phyloP scores from a whole-genome alignment of 1,140 invertebrate species.

The Scaptomyza pallida region DNA sequence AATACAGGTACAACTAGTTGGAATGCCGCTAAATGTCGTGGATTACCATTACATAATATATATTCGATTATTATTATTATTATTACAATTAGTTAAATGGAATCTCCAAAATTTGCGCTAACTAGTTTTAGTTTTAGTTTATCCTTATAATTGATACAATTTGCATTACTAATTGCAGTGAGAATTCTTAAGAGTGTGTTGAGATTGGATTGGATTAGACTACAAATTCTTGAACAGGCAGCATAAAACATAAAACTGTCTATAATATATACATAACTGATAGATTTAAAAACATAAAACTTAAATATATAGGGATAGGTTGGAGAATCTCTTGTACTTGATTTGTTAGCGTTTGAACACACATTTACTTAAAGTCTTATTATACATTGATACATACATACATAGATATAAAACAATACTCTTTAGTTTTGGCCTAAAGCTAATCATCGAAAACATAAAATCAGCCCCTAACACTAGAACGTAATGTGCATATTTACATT shows the following conservation, averaged over 20 bases:
- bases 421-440: conserved; percentile 37
- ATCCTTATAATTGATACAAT: conserved; percentile 71
- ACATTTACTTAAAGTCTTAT: conserved; percentile 44
- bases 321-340: conserved; percentile 37
- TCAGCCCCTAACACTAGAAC: conserved; percentile 59
- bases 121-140: conserved; percentile 50
- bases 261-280: conserved; percentile 9
- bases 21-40: conserved; percentile 25
- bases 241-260: not conserved
- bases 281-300: conserved; percentile 1
- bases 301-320: not conserved
- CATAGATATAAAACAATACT: conserved; percentile 26
- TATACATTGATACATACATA: too few relatives aligned
- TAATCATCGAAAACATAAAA: conserved; percentile 59
- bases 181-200: conserved; percentile 61
- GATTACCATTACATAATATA: conserved; percentile 5
- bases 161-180: conserved; percentile 62
- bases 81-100: conserved; percentile 36
- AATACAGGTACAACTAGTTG: conserved; percentile 62
- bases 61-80: conserved; percentile 25
- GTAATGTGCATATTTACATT: conserved; percentile 70
- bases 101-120: conserved; percentile 63
- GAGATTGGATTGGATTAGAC: conserved; percentile 18
- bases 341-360: conserved; percentile 57
- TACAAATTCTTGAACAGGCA: conserved; percentile 14